Percentiles rank a stretch among this genome's conserved stretches.
Evolutionary conservation across 2,888 invertebrate genomes (phyloP).

Genomic region (Drosophila prolongata): DNA sequence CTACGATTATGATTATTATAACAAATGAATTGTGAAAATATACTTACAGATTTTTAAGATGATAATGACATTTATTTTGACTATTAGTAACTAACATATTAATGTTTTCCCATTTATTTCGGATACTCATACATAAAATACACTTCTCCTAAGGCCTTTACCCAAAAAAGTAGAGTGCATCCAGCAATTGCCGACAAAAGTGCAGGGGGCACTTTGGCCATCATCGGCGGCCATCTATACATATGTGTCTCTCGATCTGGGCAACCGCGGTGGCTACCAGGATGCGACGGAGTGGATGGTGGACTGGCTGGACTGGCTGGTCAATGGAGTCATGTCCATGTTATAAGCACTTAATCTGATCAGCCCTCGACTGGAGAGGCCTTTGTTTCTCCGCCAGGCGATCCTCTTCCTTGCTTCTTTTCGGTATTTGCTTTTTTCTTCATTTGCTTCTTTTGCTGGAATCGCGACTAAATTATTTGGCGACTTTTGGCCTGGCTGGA

Average conservation of each 20-base stretch:
- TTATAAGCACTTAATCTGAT: conserved; percentile 79
- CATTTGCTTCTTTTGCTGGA: background rate
- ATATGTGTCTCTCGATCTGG: conserved; percentile 40
- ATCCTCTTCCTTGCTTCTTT: conserved; percentile 17
- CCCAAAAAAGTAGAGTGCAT: conserved; percentile 20
- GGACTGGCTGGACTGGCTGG: conserved; percentile 48
- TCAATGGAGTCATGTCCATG: conserved; percentile 80
- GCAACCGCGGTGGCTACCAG: conserved; percentile 35
- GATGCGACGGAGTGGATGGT: conserved; percentile 22
- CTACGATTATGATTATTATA: no score
- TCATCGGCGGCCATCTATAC: conserved; percentile 48
- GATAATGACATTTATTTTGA: no score
- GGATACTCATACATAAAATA: no score
- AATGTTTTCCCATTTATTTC: no score
- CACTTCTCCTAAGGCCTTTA: background rate
- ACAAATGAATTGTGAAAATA: no score
- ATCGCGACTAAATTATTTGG: conserved; percentile 66
- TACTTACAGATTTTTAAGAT: no score
- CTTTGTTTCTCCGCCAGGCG: conserved; percentile 62
- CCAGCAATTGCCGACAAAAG: conserved; percentile 58
- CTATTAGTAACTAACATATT: no score
- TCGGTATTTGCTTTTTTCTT: conserved; percentile 5
- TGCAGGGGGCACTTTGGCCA: conserved; percentile 27
- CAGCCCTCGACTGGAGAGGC: conserved; percentile 40
- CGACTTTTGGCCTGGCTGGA: conserved; percentile 47